Evolutionary conservation across 1,140 invertebrate genomes (phyloP), one percentile per base, ranked within the genome.

Genomic region (Nasonia vitripennis): DNA sequence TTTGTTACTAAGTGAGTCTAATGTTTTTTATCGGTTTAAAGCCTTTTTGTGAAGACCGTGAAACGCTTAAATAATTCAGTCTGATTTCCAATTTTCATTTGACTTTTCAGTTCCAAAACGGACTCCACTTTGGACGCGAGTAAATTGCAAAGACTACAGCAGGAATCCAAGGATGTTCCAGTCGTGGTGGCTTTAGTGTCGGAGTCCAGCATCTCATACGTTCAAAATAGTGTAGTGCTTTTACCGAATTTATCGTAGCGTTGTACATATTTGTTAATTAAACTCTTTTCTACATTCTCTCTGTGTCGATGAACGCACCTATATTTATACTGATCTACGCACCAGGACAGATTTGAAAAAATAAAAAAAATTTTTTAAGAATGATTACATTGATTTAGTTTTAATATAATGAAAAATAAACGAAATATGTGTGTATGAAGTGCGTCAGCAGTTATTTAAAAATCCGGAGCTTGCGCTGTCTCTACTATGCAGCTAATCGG

Each of bases 1-100:
- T 89, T 91, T 55, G 85, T 93, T 17, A 88, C 91, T 83, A 92
- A 90, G 93, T 93, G 87, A 83, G 81, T 83, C 85, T 86, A 34
- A 75, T 67, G 45, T 51, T 45, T 45, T 45, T 45, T 45, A 45
- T 45, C 41, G 9, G 5, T 1, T 9, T 45, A 10, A 45, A 10
- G 9, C 41, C 7, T 37, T 6, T 45, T 45, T 45, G 41, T 45
- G 9, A 45, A 45, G 41, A 45, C 10, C 10, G 9, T 45, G 7
- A 9, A 9, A 45, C 37, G 37, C 9, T 45, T 10, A 45, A 45
- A 45, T 45, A 45, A 45, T 45, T 45, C 41, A 7, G 3, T 55
- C 11, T 55, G 2, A 55, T 17, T 17, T 55, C 51, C 51, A 55
- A 55, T 55, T 1, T 55, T 70, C 7, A 7, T 83, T 68, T 67